A percentile compares a stretch with the other conserved stretches of the same genome.
Evolutionary conservation across 2,888 invertebrate genomes (phyloP).

Genomic region (Pterobdella sp.): DNA sequence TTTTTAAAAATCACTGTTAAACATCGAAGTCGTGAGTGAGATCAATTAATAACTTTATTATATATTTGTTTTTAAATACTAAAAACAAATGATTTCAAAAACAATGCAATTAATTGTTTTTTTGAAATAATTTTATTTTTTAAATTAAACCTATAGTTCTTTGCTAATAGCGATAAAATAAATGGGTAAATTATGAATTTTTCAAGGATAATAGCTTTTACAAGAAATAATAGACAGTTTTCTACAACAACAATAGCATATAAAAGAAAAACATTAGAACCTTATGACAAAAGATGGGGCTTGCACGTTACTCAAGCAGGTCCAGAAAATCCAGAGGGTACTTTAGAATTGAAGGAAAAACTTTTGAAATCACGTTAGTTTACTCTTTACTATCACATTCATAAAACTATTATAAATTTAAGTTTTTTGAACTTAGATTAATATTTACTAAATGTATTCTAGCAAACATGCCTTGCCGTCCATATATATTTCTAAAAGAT

Average conservation of each 20-base stretch:
- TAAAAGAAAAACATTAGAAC: slow-evolving; percentile 29
- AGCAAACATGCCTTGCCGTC: slow-evolving; percentile 33
- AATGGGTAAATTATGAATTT: no score
- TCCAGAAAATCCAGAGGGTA: slow-evolving; percentile 31
- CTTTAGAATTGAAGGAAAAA: slow-evolving; percentile 25
- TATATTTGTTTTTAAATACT: no score
- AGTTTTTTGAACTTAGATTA: background rate
- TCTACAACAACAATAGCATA: slow-evolving; percentile 15
- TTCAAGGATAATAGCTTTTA: no score
- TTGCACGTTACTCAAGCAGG: slow-evolving; percentile 33
- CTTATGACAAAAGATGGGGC: slow-evolving; percentile 33
- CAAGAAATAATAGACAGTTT: background rate
- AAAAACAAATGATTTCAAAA: no score
- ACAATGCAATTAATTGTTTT: no score
- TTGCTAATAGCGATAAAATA: no score
- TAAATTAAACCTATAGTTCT: no score
- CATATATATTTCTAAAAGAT: slow-evolving; percentile 32
- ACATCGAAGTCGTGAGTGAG: no score
- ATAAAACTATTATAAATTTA: background rate
- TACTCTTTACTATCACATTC: background rate
- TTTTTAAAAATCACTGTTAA: no score
- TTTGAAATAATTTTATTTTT: no score
- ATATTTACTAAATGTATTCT: slow-evolving; percentile 17
- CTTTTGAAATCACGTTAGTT: slow-evolving; percentile 24
- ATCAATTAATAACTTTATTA: no score